Base-by-base conservation (phyloP, 2,888 invertebrate genomes). In the Epinotia brunnichana region DNA sequence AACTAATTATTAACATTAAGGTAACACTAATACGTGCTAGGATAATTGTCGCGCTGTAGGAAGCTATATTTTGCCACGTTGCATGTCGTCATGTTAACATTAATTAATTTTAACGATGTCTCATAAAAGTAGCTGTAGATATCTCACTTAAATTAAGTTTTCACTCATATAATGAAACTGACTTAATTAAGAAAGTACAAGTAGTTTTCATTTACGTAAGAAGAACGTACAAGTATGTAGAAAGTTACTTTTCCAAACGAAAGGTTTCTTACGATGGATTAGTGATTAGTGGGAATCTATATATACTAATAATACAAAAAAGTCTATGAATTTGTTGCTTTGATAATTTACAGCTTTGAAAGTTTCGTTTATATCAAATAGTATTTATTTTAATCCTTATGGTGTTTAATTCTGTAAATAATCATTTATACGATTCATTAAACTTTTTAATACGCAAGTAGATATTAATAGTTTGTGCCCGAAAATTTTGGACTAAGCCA, bases 61-160 rank as follows among this genome's bases (percentile, higher is more conserved):
- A 48, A 48, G 48, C 48, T 48, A 48, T n/a, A 48, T 21, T 56
- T 21, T 24, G 21, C 21, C 2, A 21, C 39, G 35, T 39, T 17
- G 7, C 9, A 21, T 21, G 4, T 13, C 7, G 44, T n/a, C 15
- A 24, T 21, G 21, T 61, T 44, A 44, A n/a, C 61, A 21, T 21
- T 44, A 44, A 61, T 61, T 61, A 61, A 48, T 61, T 61, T 61
- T 44, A 61, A 61, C 60, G 41, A 61, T 15, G 41, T 44, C 60
- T 7, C 41, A 61, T 61, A 24, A 44, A 61, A 61, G 17, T 44
- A 44, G 13, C 5, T 19, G 41, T 61, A 48, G 61, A 5, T 17
- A 54, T 61, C 13, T 19, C 15, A 61, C 60, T 41, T 61, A 21
- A 21, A 61, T 19, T 60, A 19, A 44, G 7, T 41, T 21, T 61